These are phyloP conservation scores for Diabrotica virgifera DNA, from an alignment of 1,140 invertebrate genomes.

Conservation along the genomic window DNA sequence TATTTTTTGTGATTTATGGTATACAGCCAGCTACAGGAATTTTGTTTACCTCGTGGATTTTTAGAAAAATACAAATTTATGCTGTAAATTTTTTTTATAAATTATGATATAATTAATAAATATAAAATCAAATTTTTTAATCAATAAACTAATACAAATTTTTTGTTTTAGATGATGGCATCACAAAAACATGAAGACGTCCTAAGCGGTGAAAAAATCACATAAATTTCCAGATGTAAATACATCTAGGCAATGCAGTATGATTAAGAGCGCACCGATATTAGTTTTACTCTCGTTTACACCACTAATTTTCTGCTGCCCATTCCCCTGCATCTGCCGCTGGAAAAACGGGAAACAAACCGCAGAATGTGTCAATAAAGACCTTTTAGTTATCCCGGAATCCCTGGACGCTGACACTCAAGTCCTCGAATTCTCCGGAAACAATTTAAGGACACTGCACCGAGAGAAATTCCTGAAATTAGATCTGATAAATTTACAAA, in stretches of 20 bases:
- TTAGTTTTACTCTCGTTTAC: neutral
- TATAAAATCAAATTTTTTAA: too few relatives aligned
- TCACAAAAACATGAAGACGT: too few relatives aligned
- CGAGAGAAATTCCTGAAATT: constrained; percentile 72
- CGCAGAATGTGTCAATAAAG: constrained; percentile 76
- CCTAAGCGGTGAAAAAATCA: neutral
- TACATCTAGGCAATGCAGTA: constrained; percentile 4
- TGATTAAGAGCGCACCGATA: neutral
- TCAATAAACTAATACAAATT: too few relatives aligned
- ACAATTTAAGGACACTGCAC: constrained; percentile 71
- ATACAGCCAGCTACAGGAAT: too few relatives aligned
- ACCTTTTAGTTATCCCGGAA: constrained; percentile 68
- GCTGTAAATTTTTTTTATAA: too few relatives aligned
- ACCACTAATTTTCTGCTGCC: constrained; percentile 54
- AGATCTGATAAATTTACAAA: constrained; percentile 80
- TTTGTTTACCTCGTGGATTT: too few relatives aligned
- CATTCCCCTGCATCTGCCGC: constrained; percentile 74
- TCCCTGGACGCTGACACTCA: constrained; percentile 81
- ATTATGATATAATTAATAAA: too few relatives aligned
- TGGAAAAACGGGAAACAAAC: constrained; percentile 90
- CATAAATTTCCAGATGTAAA: neutral
- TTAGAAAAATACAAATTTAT: too few relatives aligned
- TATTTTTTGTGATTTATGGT: too few relatives aligned
- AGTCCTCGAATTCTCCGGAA: constrained; percentile 79
- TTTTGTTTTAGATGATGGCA: too few relatives aligned